Evolutionary conservation across 2,113 vertebrate genomes (phyloP).

Genomic region (Epinephelus lanceolatus): DNA sequence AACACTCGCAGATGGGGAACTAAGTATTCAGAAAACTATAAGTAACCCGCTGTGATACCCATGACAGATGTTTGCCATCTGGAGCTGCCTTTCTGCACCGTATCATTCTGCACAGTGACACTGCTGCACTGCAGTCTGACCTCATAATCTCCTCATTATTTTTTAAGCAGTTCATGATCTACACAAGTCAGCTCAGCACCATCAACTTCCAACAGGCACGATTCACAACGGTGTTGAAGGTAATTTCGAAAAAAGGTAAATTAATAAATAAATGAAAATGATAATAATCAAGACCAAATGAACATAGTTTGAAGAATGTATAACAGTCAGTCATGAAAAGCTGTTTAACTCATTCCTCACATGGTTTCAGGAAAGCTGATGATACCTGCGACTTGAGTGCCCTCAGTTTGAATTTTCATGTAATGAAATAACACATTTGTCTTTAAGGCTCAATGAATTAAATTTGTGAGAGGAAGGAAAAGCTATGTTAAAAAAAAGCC

Average conservation of each 20-base stretch:
- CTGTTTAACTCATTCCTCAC: too few species aligned
- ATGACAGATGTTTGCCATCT: conserved; percentile 69
- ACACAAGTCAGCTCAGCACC: background rate
- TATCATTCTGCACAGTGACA: conserved; percentile 10
- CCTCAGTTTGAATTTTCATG: background rate
- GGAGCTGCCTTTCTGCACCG: conserved; percentile 33
- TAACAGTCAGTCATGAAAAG: too few species aligned
- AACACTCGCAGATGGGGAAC: conserved; percentile 26
- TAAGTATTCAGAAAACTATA: conserved; percentile 28
- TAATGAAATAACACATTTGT: background rate
- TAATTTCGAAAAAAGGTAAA: background rate
- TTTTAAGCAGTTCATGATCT: conserved; percentile 31
- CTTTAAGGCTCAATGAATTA: too few species aligned
- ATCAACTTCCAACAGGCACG: background rate
- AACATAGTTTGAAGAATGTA: too few species aligned
- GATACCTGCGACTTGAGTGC: too few species aligned
- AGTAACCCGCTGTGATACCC: conserved; percentile 28
- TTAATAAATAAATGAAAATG: background rate
- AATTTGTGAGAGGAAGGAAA: background rate
- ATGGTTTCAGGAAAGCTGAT: too few species aligned
- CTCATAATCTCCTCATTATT: conserved; percentile 44
- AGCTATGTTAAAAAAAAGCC: background rate
- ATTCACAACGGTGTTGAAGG: too few species aligned
- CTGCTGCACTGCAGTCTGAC: conserved; percentile 26
- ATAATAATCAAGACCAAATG: background rate